Percentiles rank a stretch among this genome's conserved stretches.
Conservation (phyloP, 1,140 invertebrate species). For the Cepaea nemoralis region DNA sequence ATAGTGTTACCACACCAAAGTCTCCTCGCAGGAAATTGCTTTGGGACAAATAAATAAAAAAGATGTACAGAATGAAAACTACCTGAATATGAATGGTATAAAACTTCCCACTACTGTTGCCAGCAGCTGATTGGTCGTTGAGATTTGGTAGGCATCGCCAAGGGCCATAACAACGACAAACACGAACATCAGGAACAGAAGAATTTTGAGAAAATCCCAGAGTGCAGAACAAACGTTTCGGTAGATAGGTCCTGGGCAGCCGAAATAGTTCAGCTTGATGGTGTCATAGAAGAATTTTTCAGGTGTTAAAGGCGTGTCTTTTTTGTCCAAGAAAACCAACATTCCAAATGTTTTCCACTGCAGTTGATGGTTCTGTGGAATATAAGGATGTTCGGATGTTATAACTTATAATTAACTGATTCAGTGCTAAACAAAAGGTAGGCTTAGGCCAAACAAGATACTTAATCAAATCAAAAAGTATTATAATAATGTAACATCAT, state of each 20-base stretch:
- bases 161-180: slow-evolving; percentile 59
- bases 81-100: slow-evolving; percentile 57
- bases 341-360: slow-evolving; percentile 49
- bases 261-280: slow-evolving; percentile 49
- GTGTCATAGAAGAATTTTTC: slow-evolving; percentile 55
- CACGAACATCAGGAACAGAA: slow-evolving; percentile 60
- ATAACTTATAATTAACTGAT: too few relatives aligned
- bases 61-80: too few relatives aligned
- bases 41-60: too few relatives aligned
- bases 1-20: too few relatives aligned
- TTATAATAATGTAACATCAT: too few relatives aligned
- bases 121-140: slow-evolving; percentile 59
- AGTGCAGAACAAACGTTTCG: slow-evolving; percentile 46
- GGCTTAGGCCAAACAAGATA: too few relatives aligned
- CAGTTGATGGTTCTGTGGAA: slow-evolving; percentile 33
- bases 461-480: too few relatives aligned
- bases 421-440: too few relatives aligned
- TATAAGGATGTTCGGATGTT: neutral
- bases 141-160: slow-evolving; percentile 57
- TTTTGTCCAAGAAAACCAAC: slow-evolving; percentile 54
- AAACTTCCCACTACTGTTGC: slow-evolving; percentile 59
- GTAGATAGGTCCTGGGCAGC: slow-evolving; percentile 53
- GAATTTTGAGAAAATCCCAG: slow-evolving; percentile 46
- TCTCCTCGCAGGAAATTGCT: too few relatives aligned
- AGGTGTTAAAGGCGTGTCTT: slow-evolving; percentile 55